Percentiles rank a stretch among this genome's conserved stretches.
Evolutionary conservation across 2,888 invertebrate genomes (phyloP).

Genomic region (Ennomos fuscantarius): DNA sequence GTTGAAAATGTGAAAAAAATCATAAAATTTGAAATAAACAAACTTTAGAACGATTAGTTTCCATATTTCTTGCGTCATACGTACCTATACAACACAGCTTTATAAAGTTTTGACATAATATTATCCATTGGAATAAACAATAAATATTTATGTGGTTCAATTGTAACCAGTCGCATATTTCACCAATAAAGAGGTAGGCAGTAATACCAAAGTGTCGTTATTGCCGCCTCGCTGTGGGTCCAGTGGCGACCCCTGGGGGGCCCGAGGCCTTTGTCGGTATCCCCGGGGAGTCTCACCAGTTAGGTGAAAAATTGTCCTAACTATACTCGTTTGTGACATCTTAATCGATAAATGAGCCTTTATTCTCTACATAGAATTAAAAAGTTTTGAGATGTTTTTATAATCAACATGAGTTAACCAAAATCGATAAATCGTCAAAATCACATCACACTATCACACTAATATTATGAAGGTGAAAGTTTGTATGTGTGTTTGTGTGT

Average conservation of each 20-base stretch:
- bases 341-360: conserved; percentile 27
- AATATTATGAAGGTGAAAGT: too few species aligned
- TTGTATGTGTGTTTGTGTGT: too few species aligned
- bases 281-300: conserved; percentile 60
- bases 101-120: conserved; percentile 11
- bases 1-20: too few species aligned
- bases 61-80: not conserved
- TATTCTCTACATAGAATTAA: not conserved
- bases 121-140: conserved; percentile 20
- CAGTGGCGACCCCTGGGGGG: conserved; percentile 71
- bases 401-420: too few species aligned
- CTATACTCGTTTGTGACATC: conserved; percentile 36
- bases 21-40: not conserved
- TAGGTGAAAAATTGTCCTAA: conserved; percentile 73
- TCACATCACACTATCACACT: too few species aligned
- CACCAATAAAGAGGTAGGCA: conserved; percentile 47
- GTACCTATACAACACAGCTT: not conserved
- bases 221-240: conserved; percentile 63
- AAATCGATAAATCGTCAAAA: too few species aligned
- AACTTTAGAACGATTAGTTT: too few species aligned
- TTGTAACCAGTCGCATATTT: conserved; percentile 24
- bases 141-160: conserved; percentile 24
- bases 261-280: conserved; percentile 79
- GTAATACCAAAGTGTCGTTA: conserved; percentile 65
- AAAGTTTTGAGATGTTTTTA: too few species aligned